Evolutionary conservation across 2,888 invertebrate genomes (phyloP).

Genomic region (Orthosia gracilis): DNA sequence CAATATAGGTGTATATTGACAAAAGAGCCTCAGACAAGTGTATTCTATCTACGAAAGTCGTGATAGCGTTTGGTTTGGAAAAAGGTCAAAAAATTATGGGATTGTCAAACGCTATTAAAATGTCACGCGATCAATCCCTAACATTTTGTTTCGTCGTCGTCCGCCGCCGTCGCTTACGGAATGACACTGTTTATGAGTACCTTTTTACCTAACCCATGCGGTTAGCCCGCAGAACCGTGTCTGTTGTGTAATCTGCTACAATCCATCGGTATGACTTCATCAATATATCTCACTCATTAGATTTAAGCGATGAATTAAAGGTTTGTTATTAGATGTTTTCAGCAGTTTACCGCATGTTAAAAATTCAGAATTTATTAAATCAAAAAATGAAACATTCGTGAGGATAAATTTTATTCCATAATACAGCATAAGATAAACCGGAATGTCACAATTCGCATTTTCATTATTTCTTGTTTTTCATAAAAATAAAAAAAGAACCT

Average conservation of each 20-base stretch:
- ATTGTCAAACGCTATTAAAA: too few relatives aligned
- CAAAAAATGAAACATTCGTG: slow-evolving; percentile 86
- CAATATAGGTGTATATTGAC: too few relatives aligned
- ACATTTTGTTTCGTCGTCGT: too few relatives aligned
- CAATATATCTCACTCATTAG: neutral
- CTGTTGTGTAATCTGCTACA: neutral
- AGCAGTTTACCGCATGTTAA: slow-evolving; percentile 26
- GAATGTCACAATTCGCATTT: slow-evolving; percentile 90
- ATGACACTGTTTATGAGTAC: too few relatives aligned
- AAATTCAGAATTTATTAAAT: slow-evolving; percentile 54
- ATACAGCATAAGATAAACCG: slow-evolving; percentile 91
- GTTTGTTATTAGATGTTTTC: slow-evolving; percentile 16
- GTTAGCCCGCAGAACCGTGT: neutral
- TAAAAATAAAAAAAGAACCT: slow-evolving; percentile 86
- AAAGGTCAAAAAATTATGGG: too few relatives aligned
- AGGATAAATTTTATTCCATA: slow-evolving; percentile 91
- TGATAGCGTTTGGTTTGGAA: too few relatives aligned
- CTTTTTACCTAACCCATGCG: neutral
- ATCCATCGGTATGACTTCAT: neutral
- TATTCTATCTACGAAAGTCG: too few relatives aligned
- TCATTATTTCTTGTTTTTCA: slow-evolving; percentile 86
- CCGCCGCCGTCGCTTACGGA: too few relatives aligned
- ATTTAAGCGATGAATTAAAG: neutral
- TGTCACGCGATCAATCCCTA: too few relatives aligned
- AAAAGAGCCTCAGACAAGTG: too few relatives aligned